Conservation (phyloP, 2,888 invertebrate species). For the Hecatera dysodea region DNA sequence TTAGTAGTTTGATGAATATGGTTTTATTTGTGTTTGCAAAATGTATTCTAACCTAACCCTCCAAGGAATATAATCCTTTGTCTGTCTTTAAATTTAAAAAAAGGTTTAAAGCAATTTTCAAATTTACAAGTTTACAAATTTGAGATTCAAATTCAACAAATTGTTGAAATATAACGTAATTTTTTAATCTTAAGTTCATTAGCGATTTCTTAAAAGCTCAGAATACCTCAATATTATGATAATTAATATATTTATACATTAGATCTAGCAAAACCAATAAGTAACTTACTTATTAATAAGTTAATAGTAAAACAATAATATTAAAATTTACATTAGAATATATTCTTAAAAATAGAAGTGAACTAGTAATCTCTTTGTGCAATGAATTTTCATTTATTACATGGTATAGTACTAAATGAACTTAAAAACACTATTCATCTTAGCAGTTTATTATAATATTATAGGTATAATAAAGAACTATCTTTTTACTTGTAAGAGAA, state of each 20-base stretch:
- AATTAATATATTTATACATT: no score
- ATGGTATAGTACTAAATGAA: not conserved
- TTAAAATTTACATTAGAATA: conserved; percentile 43
- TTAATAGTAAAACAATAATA: conserved; percentile 26
- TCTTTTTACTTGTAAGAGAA: no score
- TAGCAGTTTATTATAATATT: not conserved
- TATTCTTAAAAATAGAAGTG: conserved; percentile 41
- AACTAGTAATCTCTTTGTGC: conserved; percentile 31
- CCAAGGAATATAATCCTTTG: no score
- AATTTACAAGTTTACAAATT: no score
- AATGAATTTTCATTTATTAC: conserved; percentile 9
- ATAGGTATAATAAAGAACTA: not conserved
- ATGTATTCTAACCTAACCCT: no score
- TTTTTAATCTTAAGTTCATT: no score
- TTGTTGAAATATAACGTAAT: no score
- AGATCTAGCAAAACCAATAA: conserved; percentile 28
- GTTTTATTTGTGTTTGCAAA: not conserved
- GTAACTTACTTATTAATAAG: conserved; percentile 39
- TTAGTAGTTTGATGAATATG: not conserved
- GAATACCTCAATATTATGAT: no score
- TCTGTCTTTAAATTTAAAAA: no score
- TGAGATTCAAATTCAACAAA: no score
- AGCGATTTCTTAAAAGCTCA: no score
- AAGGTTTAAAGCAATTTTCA: no score
- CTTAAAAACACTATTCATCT: not conserved